Percentiles rank a stretch among this genome's conserved stretches.
phyloP scores from a whole-genome alignment of 2,888 invertebrate genomes.

The Temnothorax ravouxi region DNA sequence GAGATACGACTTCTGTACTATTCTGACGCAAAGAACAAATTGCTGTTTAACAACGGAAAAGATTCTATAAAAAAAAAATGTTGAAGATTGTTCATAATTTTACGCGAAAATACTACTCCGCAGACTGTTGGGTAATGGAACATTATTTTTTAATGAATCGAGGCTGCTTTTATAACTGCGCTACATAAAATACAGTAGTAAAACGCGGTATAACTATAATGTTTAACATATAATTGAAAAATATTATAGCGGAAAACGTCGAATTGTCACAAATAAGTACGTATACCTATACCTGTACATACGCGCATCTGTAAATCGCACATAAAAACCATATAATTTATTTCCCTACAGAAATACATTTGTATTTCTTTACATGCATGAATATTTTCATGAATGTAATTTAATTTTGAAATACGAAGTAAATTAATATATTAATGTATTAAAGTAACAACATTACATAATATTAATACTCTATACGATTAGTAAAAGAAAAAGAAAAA shows the following conservation, averaged over 20 bases:
- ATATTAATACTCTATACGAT: neutral
- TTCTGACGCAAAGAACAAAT: neutral
- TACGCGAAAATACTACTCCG: neutral
- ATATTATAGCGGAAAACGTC: conserved; percentile 16
- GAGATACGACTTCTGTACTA: neutral
- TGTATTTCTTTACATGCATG: neutral
- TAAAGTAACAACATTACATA: neutral
- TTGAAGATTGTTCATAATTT: conserved; percentile 20
- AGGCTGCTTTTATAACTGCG: conserved; percentile 1
- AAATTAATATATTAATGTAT: neutral
- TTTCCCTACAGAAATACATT: neutral
- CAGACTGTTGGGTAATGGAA: neutral
- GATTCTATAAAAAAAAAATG: conserved; percentile 4
- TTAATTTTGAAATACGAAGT: neutral
- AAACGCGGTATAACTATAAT: neutral
- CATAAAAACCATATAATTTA: neutral
- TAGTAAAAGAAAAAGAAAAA: neutral
- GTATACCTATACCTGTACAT: neutral
- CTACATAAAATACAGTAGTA: conserved; percentile 1
- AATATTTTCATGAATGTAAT: neutral
- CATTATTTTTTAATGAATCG: conserved; percentile 49
- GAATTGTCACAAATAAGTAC: conserved; percentile 2
- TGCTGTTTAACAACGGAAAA: neutral
- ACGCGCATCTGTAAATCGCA: neutral
- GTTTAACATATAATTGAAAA: conserved; percentile 37